A percentile compares a stretch with the other conserved stretches of the same genome.
These are phyloP conservation scores for Diplogasteroides magnus DNA, from an alignment of 1,140 invertebrate genomes.

Conservation along the genomic window DNA sequence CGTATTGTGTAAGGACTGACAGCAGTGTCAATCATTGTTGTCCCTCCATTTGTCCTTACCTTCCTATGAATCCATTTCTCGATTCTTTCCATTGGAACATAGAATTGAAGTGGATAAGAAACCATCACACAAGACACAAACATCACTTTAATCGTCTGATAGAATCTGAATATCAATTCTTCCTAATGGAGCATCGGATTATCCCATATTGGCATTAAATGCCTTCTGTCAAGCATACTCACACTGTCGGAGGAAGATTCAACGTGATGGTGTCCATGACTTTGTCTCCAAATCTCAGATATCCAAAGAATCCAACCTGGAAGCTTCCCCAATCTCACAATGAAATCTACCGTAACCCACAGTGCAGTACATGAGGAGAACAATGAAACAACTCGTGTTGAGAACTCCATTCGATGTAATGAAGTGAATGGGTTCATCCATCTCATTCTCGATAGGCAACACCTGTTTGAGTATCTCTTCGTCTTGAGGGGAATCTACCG, in stretches of 20 bases:
- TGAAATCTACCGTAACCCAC: slow-evolving; percentile 51
- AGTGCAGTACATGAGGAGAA: slow-evolving; percentile 39
- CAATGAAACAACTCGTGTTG: slow-evolving; percentile 45
- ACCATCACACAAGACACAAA: slow-evolving; percentile 49
- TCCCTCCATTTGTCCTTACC: no score
- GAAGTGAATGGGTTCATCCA: slow-evolving; percentile 47
- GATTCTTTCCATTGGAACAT: slow-evolving; percentile 51
- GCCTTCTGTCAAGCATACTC: slow-evolving; percentile 9
- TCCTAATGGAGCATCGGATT: background rate
- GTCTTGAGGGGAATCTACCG: slow-evolving; percentile 9
- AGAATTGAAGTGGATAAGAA: slow-evolving; percentile 51
- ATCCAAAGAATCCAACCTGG: slow-evolving; percentile 37
- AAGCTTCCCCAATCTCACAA: slow-evolving; percentile 9
- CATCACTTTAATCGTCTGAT: slow-evolving; percentile 51
- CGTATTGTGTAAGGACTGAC: background rate
- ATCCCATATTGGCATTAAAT: no score
- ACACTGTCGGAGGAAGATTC: slow-evolving; percentile 42
- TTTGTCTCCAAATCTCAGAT: slow-evolving; percentile 48
- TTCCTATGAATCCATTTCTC: slow-evolving; percentile 51
- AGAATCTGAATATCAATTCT: slow-evolving; percentile 40
- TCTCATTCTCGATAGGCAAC: slow-evolving; percentile 52
- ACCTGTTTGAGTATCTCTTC: no score
- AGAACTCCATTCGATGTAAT: slow-evolving; percentile 48
- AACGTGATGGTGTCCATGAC: slow-evolving; percentile 55
- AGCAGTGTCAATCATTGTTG: no score